Conservation (phyloP, 2,888 invertebrate genomes). For the Strigamia crassipes region DNA sequence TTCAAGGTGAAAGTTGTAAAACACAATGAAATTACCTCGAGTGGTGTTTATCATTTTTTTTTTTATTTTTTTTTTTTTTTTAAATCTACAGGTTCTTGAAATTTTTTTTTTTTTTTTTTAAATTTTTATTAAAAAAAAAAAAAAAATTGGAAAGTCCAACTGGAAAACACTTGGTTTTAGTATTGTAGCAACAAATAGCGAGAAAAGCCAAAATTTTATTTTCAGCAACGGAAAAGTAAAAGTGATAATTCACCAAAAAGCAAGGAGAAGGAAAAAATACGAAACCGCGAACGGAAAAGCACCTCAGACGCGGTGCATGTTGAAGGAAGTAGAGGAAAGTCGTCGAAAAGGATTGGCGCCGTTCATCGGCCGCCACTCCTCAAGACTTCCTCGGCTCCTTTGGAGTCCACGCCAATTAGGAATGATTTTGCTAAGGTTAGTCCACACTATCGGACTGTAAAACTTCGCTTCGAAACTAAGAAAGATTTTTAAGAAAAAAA, state of each 20-base stretch:
- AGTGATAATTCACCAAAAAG: conserved; percentile 1
- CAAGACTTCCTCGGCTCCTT: conserved; percentile 34
- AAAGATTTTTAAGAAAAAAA: neutral
- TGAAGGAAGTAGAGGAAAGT: conserved; percentile 43
- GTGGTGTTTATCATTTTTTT: neutral
- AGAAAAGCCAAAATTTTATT: conserved; percentile 11
- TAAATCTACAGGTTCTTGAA: neutral
- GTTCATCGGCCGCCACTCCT: conserved; percentile 8
- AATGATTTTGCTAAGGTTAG: conserved; percentile 42
- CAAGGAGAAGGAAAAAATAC: conserved; percentile 37
- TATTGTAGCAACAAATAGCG: too few relatives aligned
- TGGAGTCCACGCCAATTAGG: conserved; percentile 43
- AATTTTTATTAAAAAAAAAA: neutral
- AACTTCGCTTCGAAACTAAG: neutral
- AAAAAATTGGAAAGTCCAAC: neutral
- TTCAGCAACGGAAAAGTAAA: conserved; percentile 40
- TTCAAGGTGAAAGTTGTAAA: neutral
- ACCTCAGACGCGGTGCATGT: conserved; percentile 43
- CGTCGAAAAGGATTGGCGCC: conserved; percentile 35
- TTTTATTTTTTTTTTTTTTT: too few relatives aligned
- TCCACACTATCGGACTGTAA: neutral
- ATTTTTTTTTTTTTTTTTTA: too few relatives aligned
- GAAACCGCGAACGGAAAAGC: conserved; percentile 24
- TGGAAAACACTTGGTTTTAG: conserved; percentile 25
- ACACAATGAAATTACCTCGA: conserved; percentile 6